Percentiles rank a stretch among this genome's conserved stretches.
These are phyloP conservation scores for Bombyx huttoni DNA, from an alignment of 2,888 invertebrate genomes.

Conservation along the genomic window DNA sequence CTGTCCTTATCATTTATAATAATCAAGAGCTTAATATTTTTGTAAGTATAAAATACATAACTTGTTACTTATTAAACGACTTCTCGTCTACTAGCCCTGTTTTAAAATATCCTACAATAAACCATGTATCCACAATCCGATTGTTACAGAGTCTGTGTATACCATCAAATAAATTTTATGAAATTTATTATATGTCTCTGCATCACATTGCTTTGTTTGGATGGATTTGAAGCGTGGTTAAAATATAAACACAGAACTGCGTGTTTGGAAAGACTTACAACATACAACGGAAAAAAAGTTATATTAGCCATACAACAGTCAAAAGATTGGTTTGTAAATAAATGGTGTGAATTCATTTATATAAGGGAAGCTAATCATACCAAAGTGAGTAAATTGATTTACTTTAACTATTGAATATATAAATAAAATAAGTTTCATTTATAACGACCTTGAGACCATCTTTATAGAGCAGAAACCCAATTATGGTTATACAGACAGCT, in stretches of 20 bases:
- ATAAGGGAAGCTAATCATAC: constrained; percentile 54
- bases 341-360: constrained; percentile 36
- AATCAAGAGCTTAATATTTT: constrained; percentile 36
- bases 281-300: constrained; percentile 29
- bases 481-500: too few species aligned
- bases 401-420: not conserved
- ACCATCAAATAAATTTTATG: constrained; percentile 39
- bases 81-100: too few species aligned
- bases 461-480: too few species aligned
- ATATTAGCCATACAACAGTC: constrained; percentile 18
- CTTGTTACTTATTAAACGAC: too few species aligned
- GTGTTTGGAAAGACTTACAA: constrained; percentile 42
- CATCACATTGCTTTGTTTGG: constrained; percentile 29
- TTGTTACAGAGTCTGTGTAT: constrained; percentile 40
- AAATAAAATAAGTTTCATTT: not conserved
- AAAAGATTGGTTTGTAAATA: constrained; percentile 27
- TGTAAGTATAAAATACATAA: constrained; percentile 33
- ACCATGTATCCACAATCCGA: not conserved
- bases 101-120: too few species aligned
- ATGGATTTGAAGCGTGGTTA: constrained; percentile 57
- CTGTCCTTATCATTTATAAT: constrained; percentile 42
- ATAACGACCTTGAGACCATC: too few species aligned
- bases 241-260: constrained; percentile 55
- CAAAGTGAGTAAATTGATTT: constrained; percentile 31
- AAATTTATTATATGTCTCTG: constrained; percentile 35